Evolutionary conservation across 2,797 vertebrate genomes (phyloP).

Genomic region (Protosalanx chinensis): DNA sequence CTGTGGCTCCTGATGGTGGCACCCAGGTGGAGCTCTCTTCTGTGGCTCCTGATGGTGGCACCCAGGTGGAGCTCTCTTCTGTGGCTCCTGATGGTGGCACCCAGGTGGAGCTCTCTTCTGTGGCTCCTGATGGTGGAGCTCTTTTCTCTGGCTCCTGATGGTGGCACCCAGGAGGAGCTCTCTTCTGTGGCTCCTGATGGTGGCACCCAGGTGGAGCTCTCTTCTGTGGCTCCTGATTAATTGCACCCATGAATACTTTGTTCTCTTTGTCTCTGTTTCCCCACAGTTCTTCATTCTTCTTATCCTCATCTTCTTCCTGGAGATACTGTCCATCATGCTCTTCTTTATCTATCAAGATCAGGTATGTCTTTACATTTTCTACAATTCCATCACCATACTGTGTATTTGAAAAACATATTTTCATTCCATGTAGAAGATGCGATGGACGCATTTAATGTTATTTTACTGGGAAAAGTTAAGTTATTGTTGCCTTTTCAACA

Average conservation of each 20-base stretch:
- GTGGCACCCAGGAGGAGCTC: too few relatives aligned
- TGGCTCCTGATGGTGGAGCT: conserved; percentile 1
- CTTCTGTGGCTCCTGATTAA: conserved; percentile 6
- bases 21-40: neutral
- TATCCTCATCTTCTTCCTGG: conserved; percentile 92
- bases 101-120: too few relatives aligned
- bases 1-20: neutral
- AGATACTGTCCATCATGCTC: conserved; percentile 86
- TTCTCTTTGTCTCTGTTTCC: conserved; percentile 54
- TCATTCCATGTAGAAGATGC: too few relatives aligned
- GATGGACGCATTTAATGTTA: neutral
- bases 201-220: conserved; percentile 6
- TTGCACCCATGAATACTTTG: conserved; percentile 11
- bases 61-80: neutral
- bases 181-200: neutral
- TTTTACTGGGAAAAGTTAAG: neutral
- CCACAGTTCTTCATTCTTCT: conserved; percentile 94
- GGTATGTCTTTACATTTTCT: conserved; percentile 69
- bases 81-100: too few relatives aligned
- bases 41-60: neutral
- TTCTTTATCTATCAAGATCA: conserved; percentile 94
- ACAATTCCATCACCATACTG: conserved; percentile 11
- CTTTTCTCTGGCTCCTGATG: neutral
- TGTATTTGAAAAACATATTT: conserved; percentile 6
- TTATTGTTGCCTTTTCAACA: conserved; percentile 15